Base-by-base conservation (phyloP, 2,113 vertebrate species). In the Chloropsis cyanopogon region DNA sequence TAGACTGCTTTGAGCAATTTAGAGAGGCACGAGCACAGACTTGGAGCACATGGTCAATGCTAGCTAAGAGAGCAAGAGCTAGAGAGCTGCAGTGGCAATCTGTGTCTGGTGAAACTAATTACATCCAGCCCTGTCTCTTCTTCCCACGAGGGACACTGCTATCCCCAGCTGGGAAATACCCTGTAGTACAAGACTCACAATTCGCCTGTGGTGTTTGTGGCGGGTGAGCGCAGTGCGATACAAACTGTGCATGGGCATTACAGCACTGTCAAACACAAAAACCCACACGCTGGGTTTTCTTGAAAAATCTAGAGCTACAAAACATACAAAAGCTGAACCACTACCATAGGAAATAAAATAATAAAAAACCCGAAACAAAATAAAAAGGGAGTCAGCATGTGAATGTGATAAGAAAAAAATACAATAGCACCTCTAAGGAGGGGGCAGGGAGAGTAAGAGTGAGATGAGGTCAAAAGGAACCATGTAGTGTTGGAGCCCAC, bases 381-480 rank as follows among this genome's bases (percentile, higher is more conserved):
- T 93, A 59, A 95, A 73, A 9, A 59, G 89, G 88, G 91, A 96
- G 88, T 95, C 95, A 95, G 93, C 95, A 88, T 80, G 95, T 88
- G 86, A 96, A 91, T 47, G 92, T 95, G 97, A 82, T 97, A 97
- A 88, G 97, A 92, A 97, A 97, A 90, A 97, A 95, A 97, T 91
- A 95, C 1, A 12, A 92, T 98, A 98, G 98, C 98, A 98, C 97
- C 97, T 97, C 98, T 97, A 97, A 96, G 91, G 97, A 98, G 84
- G 83, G 90, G 88, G 65, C 69, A 93, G 71, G 90, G 90, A 93
- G 77, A 94, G 61, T 44, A 82, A 90, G 57, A 92, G 77, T 81
- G 91, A 95, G 95, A 96, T 91, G 97, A 95, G 91, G 95, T 96
- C 93, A 86, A 93, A 94, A 96, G 94, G 90, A 97, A 96, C 88